Base-by-base conservation (phyloP, 53 echinoderm and acorn worm genomes). In the Apostichopus leukothele region DNA sequence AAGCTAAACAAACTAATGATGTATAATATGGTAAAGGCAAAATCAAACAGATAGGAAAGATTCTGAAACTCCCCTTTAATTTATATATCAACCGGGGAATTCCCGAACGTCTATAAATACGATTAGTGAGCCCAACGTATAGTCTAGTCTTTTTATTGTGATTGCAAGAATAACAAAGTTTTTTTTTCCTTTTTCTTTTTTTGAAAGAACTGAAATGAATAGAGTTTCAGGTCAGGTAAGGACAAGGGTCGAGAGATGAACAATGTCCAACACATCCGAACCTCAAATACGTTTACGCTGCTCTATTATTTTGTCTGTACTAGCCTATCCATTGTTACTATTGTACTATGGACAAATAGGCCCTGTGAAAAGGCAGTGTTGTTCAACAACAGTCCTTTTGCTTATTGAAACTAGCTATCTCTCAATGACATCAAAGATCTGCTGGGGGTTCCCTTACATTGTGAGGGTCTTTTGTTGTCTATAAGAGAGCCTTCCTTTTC, bases 191-290 rank as follows among this genome's bases (percentile, higher is more conserved):
- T 39, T 39, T 39, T 79, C 9, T 53, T 6, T n/a, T 9, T 79
- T 50, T 13, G 79, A 53, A 53, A 79, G 63, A 53, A 52, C 19
- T 79, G 51, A 39, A 79, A 79, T 79, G 54, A 79, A 51, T 63
- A 63, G 63, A 16, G 12, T 63, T 8, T 12, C 51, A 16, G 79
- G 79, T 79, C 79, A 79, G 18, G n/a, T 50, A 79, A 53, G 79
- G 79, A 79, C 79, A 79, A 52, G 9, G 79, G 79, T 63, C 63
- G 16, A 11, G 16, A 63, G 12, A 63, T 11, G 63, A 63, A 79
- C 79, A 79, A 79, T 79, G 51, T 50, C n/a, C 79, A 50, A 39
- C 50, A 79, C 50, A 79, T 79, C 79, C 79, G 79, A 79, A 79
- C 50, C 79, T 79, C 79, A 79, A 79, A 79, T 79, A 79, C 79